Evolutionary conservation across 2,888 invertebrate species (phyloP), one percentile per base, ranked within the genome.

Genomic region (Agonum fuliginosum): DNA sequence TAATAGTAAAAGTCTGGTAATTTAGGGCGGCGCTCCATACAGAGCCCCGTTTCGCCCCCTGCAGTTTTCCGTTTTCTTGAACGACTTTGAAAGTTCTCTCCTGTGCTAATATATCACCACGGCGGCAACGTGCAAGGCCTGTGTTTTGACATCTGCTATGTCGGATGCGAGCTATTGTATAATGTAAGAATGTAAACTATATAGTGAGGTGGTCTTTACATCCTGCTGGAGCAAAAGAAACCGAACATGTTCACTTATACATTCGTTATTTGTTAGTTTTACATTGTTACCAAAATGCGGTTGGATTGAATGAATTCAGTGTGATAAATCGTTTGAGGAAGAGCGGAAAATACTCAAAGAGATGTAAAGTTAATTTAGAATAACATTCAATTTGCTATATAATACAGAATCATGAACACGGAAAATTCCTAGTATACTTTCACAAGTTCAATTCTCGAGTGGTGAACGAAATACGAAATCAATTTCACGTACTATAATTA

Each of bases 101-200:
- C 27, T 22, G 22, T 46, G 37, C 22, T 41, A 67, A 67, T 67
- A 67, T 67, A 67, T 67, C 37, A 41, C 37, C 20, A 34, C 6
- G 37, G 30, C 20, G 67, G 37, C 24, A 37, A 20, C 12, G 12
- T 37, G 41, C 48, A 46, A 71, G 46, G 27, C 48, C 71, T 19
- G n/a, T 74, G 62, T 74, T 74, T 74, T 74, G 74, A 74, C 74
- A 74, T 74, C 54, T 62, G 62, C 74, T 41, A 74, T 74, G 74
- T 74, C 30, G 30, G 67, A 41, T 12, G 20, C 67, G 10, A 8
- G 58, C 58, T 27, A 62, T 62, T 62, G 58, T 62, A 30, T 62
- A 27, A 30, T 62, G 30, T 30, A 5, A 30, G 30, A 8, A 8
- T 30, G 6, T 22, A 54, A 17, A 48, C 19, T 12, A 54, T 54